Conservation (phyloP, 2,888 invertebrate genomes). For the Caenorhabditis sp. region DNA sequence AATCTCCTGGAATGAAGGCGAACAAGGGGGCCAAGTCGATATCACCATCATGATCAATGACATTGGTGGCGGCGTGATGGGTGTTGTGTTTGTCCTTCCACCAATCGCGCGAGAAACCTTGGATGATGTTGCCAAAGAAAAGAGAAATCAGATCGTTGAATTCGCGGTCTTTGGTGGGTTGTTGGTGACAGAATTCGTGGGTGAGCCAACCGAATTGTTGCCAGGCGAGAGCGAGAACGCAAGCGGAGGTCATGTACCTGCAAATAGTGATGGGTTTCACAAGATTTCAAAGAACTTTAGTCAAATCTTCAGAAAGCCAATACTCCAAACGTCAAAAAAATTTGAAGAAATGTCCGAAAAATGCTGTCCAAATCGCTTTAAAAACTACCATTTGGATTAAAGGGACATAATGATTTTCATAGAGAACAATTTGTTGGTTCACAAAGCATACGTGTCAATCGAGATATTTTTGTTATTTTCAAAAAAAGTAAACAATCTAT, state of each 20-base stretch:
- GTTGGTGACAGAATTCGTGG: constrained; percentile 68
- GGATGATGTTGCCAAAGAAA: constrained; percentile 65
- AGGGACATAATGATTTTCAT: too few species aligned
- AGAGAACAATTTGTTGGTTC: too few species aligned
- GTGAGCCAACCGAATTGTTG: constrained; percentile 70
- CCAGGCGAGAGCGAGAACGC: constrained; percentile 63
- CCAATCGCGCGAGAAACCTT: constrained; percentile 70
- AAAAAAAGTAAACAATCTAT: too few species aligned
- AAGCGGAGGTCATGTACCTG: constrained; percentile 60
- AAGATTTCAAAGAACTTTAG: constrained; percentile 40
- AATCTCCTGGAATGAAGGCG: constrained; percentile 66
- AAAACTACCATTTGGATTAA: too few species aligned
- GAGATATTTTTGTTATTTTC: too few species aligned
- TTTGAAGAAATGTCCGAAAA: too few species aligned
- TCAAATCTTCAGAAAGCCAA: too few species aligned
- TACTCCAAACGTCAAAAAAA: too few species aligned
- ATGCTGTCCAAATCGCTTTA: too few species aligned
- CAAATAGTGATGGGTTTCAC: constrained; percentile 39
- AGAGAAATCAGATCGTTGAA: constrained; percentile 59
- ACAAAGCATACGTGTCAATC: too few species aligned
- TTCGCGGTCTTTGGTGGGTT: constrained; percentile 58
- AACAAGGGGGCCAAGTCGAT: constrained; percentile 68
- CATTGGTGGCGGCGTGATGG: constrained; percentile 69
- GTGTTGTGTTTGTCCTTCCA: constrained; percentile 71
- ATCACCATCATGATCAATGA: constrained; percentile 66